Evolutionary conservation across 2,888 invertebrate species (phyloP).

Genomic region (Acleris literana): DNA sequence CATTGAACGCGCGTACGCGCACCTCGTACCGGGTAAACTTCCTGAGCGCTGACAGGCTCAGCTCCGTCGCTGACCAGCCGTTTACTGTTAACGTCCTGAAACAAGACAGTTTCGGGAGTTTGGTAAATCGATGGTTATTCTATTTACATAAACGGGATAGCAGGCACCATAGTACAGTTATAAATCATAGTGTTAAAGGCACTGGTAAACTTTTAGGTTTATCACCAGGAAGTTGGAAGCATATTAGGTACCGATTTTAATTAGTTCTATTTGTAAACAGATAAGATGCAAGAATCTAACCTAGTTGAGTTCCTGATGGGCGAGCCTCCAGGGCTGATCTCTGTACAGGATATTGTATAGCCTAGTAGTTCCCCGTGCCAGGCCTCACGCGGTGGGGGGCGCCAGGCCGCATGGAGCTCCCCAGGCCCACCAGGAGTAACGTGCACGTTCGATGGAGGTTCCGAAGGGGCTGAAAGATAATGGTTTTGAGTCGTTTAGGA

Average conservation of each 20-base stretch:
- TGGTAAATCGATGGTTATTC: no score
- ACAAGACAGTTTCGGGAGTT: conserved; percentile 47
- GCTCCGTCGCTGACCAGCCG: conserved; percentile 87
- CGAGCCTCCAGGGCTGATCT: conserved; percentile 77
- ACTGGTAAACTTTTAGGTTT: no score
- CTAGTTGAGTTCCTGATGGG: conserved; percentile 63
- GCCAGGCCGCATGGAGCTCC: conserved; percentile 89
- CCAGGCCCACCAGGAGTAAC: conserved; percentile 88
- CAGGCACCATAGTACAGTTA: no score
- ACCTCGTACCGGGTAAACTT: conserved; percentile 92
- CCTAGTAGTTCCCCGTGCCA: conserved; percentile 91
- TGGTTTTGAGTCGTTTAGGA: not conserved
- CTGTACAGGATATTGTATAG: conserved; percentile 88
- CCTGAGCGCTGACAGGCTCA: conserved; percentile 85
- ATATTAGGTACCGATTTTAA: no score
- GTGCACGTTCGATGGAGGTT: conserved; percentile 86
- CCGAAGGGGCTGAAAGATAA: conserved; percentile 83
- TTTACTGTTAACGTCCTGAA: conserved; percentile 83
- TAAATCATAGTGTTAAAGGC: no score
- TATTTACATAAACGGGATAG: no score
- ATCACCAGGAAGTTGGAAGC: no score
- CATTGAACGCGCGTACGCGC: conserved; percentile 91
- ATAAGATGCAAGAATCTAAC: conserved; percentile 42
- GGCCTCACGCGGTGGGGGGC: conserved; percentile 87
- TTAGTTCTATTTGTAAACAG: not conserved